Evolutionary conservation across 1,140 invertebrate genomes (phyloP), one percentile per base, ranked within the genome.

Genomic region (Sinonovacula constricta): DNA sequence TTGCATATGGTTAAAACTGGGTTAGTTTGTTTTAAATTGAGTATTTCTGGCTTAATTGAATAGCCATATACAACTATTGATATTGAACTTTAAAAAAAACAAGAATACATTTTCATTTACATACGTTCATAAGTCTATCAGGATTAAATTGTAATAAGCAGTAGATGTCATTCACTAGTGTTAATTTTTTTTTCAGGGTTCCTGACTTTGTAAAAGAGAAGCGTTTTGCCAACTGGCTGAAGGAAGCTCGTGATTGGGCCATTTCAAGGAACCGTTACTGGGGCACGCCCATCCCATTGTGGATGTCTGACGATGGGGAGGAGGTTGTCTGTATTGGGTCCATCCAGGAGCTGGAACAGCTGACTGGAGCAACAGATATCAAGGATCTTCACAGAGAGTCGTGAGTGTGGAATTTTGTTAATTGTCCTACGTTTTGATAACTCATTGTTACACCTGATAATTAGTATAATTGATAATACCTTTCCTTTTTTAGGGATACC

Each of bases 191-290:
- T 57, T 81, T 31, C 74, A 93, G 92, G 93, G 98, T 99, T 10
- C 99, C 99, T 0, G 96, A 98, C 79, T 98, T 98, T 92, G 96
- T 99, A 0, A 98, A 99, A 90, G 98, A 99, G 71, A 99, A 99
- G 91, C 92, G 98, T 71, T 99, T 99, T 92, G 98, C 95, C 4
- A 99, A 99, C 91, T 99, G 99, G 99, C 90, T 99, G 30, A 93
- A 94, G 60, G 98, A 99, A 80, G 99, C 99, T 2, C 93, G 98
- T 68, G 99, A 99, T 92, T 99, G 99, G 99, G 97, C 98, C 26
- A 94, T 98, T 1, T 98, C 97, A 83, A 93, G 98, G 68, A 99
- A 99, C 91, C 93, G 98, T 30, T 99, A 99, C 89, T 99, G 98
- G 98, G 99, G 99, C 22, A 99, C 98, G 75, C 99, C 99, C 0